Percentiles rank a stretch among this genome's conserved stretches.
Conservation (phyloP, 2,797 vertebrate species). For the Takifugu ocellatus region DNA sequence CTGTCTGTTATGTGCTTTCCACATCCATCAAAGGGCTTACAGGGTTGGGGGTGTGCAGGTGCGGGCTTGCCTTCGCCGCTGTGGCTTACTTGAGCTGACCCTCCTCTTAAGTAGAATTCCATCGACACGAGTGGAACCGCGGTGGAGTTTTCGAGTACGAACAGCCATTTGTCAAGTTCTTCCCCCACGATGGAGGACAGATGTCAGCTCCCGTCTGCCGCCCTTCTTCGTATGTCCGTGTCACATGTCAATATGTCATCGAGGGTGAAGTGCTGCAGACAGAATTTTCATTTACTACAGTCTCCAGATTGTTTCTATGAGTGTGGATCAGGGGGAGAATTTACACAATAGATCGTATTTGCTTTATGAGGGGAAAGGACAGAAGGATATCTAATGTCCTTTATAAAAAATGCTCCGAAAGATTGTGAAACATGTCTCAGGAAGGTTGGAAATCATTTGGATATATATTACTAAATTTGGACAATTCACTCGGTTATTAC, state of each 20-base stretch:
- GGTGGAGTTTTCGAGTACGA: constrained; percentile 54
- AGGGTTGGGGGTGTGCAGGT: constrained; percentile 45
- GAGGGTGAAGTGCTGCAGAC: constrained; percentile 55
- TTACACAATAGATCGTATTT: constrained; percentile 11
- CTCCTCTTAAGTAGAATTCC: constrained; percentile 55
- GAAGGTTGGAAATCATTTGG: background rate
- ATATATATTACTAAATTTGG: background rate
- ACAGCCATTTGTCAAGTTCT: constrained; percentile 68
- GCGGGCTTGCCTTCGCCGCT: constrained; percentile 5
- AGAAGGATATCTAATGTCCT: background rate
- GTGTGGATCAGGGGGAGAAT: constrained; percentile 37
- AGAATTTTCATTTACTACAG: constrained; percentile 42
- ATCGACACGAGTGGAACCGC: constrained; percentile 61
- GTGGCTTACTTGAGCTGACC: constrained; percentile 40
- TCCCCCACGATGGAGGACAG: constrained; percentile 61
- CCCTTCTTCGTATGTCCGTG: constrained; percentile 64
- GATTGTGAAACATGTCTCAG: background rate
- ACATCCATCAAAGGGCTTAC: constrained; percentile 53
- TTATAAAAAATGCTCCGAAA: background rate
- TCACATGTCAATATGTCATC: constrained; percentile 70
- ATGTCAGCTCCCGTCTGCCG: constrained; percentile 68
- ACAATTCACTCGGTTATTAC: too few relatives aligned
- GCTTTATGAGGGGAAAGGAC: constrained; percentile 2
- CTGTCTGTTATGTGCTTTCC: constrained; percentile 48
- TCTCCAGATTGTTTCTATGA: constrained; percentile 51